Evolutionary conservation across 2,113 vertebrate genomes (phyloP).

Genomic region (Enhydra lutris): DNA sequence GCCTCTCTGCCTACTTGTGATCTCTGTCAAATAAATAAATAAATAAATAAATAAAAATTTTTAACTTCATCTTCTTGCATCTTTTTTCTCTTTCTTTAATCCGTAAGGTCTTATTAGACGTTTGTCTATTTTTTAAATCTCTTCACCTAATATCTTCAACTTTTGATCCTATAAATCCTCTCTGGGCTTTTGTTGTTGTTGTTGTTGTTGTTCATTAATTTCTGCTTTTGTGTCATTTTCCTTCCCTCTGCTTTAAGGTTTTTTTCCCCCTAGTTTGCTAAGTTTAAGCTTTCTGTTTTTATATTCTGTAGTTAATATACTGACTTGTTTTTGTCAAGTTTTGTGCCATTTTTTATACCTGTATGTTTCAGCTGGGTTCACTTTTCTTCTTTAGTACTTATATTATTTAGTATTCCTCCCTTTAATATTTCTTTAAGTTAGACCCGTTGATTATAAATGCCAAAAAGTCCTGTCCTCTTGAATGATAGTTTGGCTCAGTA

Average conservation of each 20-base stretch:
- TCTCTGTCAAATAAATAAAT: no score
- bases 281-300: neutral
- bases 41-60: neutral
- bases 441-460: neutral
- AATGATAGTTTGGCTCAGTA: neutral
- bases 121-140: neutral
- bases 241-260: neutral
- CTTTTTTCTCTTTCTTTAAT: neutral
- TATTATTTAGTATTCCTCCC: neutral
- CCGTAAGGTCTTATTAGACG: neutral
- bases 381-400: neutral
- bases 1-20: no score
- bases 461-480: neutral
- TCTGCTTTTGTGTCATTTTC: neutral
- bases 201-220: neutral
- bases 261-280: neutral
- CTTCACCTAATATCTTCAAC: neutral
- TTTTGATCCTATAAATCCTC: neutral
- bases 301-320: neutral
- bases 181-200: neutral
- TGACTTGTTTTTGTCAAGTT: neutral
- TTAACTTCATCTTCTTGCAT: neutral
- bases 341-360: neutral
- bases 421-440: neutral
- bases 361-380: neutral